Conservation (phyloP, 2,113 vertebrate genomes). For the Mormoops blainvillei region DNA sequence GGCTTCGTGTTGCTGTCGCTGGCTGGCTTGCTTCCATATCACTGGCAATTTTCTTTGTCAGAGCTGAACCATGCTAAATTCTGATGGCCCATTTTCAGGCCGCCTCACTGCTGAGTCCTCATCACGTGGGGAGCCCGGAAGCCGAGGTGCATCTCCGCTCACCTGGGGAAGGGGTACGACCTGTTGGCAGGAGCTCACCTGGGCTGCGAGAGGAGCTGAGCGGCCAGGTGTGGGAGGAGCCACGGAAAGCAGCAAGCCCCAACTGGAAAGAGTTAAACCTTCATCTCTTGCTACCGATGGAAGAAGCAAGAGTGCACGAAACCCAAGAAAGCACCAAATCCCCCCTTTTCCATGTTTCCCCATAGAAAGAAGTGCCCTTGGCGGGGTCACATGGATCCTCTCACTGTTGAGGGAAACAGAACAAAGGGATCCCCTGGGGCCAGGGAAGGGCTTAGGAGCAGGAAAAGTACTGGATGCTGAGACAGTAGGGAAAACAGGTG, state of each 20-base stretch:
- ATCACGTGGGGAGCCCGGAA: fast-evolving
- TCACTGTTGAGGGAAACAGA: neutral
- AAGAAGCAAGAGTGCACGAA: neutral
- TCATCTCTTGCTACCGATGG: fast-evolving
- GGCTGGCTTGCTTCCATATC: neutral
- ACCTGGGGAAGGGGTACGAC: too few relatives aligned
- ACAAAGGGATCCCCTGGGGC: neutral
- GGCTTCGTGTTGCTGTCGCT: neutral
- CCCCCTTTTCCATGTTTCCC: neutral
- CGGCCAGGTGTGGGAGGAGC: neutral
- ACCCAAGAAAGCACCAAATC: fast-evolving
- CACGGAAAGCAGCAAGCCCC: neutral
- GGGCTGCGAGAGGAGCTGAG: neutral
- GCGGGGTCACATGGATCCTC: neutral
- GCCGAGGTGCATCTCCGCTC: neutral
- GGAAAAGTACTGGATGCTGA: neutral
- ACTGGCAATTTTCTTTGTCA: neutral
- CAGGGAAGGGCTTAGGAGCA: fast-evolving
- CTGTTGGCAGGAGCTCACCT: fast-evolving
- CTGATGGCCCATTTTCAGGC: neutral
- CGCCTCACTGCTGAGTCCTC: neutral
- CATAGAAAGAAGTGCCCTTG: neutral
- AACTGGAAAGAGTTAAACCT: neutral
- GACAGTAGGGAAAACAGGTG: neutral
- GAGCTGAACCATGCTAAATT: neutral